Conservation (phyloP, 2,113 vertebrate species). For the Syrrhaptes paradoxus region DNA sequence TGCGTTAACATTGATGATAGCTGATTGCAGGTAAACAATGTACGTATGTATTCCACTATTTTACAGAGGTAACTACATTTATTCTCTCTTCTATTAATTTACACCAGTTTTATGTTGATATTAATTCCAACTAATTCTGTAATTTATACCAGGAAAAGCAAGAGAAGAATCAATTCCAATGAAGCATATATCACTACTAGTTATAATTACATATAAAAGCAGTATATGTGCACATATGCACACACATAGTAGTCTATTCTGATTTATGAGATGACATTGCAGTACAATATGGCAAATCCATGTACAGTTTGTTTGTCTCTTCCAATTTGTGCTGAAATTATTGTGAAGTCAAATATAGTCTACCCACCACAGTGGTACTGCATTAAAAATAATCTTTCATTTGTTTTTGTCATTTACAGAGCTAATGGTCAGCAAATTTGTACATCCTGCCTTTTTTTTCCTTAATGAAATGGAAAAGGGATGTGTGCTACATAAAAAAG, state of each 20-base stretch:
- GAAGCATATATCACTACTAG: not conserved
- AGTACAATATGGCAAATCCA: constrained; percentile 41
- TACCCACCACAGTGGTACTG: constrained; percentile 22
- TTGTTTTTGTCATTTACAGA: constrained; percentile 72
- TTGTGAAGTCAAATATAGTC: constrained; percentile 20
- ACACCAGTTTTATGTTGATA: not conserved
- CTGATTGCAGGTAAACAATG: not conserved
- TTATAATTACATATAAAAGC: constrained; percentile 14
- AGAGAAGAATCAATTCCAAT: not conserved
- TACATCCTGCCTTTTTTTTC: constrained; percentile 68
- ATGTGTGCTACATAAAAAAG: constrained; percentile 74
- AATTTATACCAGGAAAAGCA: not conserved
- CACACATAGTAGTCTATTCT: not conserved
- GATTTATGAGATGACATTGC: constrained; percentile 28
- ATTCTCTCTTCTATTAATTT: not conserved
- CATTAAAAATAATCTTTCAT: constrained; percentile 64
- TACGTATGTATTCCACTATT: not conserved
- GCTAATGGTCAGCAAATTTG: constrained; percentile 77
- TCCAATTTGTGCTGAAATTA: constrained; percentile 48
- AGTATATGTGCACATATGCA: not conserved
- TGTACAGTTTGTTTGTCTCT: constrained; percentile 60
- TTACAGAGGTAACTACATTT: not conserved
- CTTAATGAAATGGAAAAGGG: constrained; percentile 79
- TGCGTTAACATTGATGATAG: not conserved
- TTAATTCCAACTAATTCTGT: constrained; percentile 34